phyloP scores from a whole-genome alignment of 2,797 vertebrate species.

The Lophotriccus pileatus region DNA sequence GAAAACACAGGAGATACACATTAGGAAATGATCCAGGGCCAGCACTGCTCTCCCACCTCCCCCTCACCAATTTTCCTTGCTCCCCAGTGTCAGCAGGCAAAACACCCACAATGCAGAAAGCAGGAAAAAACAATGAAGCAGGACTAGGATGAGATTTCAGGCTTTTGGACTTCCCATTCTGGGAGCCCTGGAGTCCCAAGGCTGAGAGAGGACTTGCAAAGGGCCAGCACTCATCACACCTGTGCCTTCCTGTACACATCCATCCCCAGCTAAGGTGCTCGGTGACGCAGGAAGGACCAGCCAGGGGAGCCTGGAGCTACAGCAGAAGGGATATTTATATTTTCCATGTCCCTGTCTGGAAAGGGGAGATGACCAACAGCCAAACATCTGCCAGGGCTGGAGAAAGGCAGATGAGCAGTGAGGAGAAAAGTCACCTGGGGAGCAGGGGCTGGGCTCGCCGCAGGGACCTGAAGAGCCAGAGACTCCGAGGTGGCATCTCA shows the following conservation, averaged over 20 bases:
- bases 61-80: background rate
- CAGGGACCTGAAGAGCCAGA: background rate
- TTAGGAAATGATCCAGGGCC: background rate
- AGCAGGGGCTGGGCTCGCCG: rapidly evolving
- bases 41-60: background rate
- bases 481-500: background rate
- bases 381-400: background rate
- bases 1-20: background rate
- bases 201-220: background rate
- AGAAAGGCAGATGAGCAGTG: background rate
- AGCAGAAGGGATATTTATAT: background rate
- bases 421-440: background rate
- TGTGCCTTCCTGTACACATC: background rate
- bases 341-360: background rate
- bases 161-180: rapidly evolving
- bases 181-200: background rate
- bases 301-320: background rate
- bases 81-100: rapidly evolving
- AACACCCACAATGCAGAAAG: background rate
- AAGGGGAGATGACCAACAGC: background rate
- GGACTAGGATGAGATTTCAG: background rate
- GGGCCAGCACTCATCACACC: background rate
- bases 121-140: rapidly evolving
- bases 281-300: background rate
- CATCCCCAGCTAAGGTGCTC: background rate